phyloP scores from a whole-genome alignment of 2,888 invertebrate species.

The Neoitamus cyanurus region DNA sequence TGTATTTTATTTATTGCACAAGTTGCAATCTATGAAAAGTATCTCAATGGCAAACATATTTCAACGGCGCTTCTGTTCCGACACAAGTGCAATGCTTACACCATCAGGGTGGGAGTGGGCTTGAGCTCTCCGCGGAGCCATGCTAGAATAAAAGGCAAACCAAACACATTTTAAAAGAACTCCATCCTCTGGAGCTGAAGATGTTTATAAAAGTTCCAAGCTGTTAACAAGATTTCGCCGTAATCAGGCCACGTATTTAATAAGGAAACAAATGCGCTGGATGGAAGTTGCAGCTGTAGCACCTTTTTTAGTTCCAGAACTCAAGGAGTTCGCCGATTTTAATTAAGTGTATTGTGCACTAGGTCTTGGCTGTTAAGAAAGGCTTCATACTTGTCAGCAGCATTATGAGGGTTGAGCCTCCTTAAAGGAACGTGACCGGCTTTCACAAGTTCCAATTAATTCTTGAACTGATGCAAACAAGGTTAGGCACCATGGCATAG shows the following conservation, averaged over 20 bases:
- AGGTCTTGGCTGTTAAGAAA: constrained; percentile 16
- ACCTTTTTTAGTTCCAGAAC: background rate
- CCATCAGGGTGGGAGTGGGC: background rate
- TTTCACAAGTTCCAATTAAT: constrained; percentile 14
- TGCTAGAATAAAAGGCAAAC: background rate
- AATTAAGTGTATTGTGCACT: constrained; percentile 25
- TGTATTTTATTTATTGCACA: constrained; percentile 1
- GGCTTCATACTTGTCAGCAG: background rate
- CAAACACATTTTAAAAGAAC: background rate
- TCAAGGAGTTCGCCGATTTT: background rate
- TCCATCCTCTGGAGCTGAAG: background rate
- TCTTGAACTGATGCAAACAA: background rate
- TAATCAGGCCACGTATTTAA: constrained; percentile 35
- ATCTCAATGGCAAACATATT: background rate
- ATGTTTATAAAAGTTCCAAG: background rate
- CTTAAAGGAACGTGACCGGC: background rate
- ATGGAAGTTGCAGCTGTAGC: background rate
- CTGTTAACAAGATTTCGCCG: background rate
- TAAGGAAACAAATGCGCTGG: constrained; percentile 9
- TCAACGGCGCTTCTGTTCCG: background rate
- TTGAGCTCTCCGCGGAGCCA: background rate
- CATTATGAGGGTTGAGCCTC: background rate
- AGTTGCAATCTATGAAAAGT: background rate
- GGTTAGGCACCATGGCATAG: background rate
- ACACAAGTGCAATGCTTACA: background rate